Conservation (phyloP, 2,113 vertebrate species). For the Cyanoliseus patagonus region DNA sequence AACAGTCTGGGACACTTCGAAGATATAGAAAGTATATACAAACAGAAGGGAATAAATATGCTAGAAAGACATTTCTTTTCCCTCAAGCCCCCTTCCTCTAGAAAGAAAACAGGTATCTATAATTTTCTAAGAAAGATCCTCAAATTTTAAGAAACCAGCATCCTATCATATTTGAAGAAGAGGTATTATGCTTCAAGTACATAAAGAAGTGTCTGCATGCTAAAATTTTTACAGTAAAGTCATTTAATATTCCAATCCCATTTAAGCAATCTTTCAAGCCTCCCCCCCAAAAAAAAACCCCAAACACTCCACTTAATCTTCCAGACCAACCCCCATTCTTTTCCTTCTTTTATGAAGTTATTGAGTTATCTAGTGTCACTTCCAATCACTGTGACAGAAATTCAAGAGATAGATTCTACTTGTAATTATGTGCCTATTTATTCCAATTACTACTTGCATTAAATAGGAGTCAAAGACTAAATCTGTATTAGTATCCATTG, state of each 20-base stretch:
- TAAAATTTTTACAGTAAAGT: background rate
- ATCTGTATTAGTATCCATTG: background rate
- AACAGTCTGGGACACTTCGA: background rate
- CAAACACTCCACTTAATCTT: background rate
- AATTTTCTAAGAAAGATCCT: background rate
- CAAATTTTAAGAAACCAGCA: background rate
- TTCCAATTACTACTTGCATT: background rate
- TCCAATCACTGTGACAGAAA: background rate
- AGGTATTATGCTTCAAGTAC: background rate
- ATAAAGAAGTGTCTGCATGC: background rate
- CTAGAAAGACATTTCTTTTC: background rate
- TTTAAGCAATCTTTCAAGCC: background rate
- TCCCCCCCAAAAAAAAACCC: background rate
- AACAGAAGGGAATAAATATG: background rate
- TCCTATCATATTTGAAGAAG: background rate
- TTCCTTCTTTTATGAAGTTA: background rate
- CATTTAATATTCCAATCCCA: background rate
- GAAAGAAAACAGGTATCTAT: background rate
- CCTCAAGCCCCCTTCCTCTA: background rate
- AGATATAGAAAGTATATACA: background rate
- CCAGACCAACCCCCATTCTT: background rate
- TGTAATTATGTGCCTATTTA: no score
- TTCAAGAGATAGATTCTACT: background rate
- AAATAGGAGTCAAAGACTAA: background rate
- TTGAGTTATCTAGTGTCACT: background rate